These are phyloP conservation scores for Rhabdomys pumilio DNA, from an alignment of 2,797 vertebrate species.

Conservation along the genomic window DNA sequence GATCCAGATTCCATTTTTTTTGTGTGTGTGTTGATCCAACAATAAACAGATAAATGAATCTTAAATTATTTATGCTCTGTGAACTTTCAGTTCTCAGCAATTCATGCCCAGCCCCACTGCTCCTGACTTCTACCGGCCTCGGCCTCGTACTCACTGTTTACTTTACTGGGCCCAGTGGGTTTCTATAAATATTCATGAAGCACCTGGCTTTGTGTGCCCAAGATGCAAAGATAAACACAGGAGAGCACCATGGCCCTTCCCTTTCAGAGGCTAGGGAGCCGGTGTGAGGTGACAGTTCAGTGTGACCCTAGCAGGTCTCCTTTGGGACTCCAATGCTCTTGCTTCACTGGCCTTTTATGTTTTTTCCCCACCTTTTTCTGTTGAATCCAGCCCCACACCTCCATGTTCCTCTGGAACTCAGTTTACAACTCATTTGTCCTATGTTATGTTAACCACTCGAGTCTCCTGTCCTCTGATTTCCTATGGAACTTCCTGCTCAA, in stretches of 20 bases:
- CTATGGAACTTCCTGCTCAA: background rate
- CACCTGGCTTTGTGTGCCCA: background rate
- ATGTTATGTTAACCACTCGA: background rate
- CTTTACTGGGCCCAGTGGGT: background rate
- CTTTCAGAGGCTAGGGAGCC: background rate
- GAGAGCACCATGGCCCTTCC: background rate
- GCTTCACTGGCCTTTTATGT: background rate
- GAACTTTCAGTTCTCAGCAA: background rate
- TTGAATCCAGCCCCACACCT: background rate
- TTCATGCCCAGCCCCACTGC: no score
- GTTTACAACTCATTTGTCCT: background rate
- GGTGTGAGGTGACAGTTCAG: background rate
- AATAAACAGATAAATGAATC: constrained; percentile 16
- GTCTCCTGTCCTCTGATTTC: constrained; percentile 30
- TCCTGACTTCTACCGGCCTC: background rate
- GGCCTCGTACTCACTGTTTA: background rate
- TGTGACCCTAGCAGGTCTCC: background rate
- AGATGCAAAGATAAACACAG: background rate
- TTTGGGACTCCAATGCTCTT: background rate
- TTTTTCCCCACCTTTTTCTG: background rate
- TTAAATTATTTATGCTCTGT: background rate
- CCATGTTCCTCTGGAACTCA: background rate
- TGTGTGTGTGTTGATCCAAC: background rate
- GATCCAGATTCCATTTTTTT: background rate
- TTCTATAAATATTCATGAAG: constrained; percentile 40